phyloP scores from a whole-genome alignment of 2,113 vertebrate species.

The Mastomys natalensis region DNA sequence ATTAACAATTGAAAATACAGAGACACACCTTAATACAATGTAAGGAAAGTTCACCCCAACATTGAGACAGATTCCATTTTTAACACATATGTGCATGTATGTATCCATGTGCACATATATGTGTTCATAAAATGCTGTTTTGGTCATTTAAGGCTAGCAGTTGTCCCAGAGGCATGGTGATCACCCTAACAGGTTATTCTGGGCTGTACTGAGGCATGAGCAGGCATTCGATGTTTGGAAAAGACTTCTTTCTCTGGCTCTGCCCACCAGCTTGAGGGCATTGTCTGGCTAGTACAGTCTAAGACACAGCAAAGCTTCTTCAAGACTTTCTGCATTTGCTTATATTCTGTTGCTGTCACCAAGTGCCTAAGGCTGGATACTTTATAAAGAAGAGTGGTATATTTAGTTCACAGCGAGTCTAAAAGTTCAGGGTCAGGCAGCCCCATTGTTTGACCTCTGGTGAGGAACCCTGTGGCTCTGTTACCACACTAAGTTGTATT shows the following conservation, averaged over 20 bases:
- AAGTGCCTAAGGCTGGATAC: neutral
- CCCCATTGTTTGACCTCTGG: neutral
- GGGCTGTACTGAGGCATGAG: neutral
- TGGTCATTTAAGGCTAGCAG: rapidly evolving
- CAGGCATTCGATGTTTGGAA: neutral
- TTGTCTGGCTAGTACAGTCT: neutral
- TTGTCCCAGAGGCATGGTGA: no score
- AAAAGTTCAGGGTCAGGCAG: neutral
- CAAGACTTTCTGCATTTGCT: neutral
- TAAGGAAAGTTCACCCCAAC: no score
- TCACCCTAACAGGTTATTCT: neutral
- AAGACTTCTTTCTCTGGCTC: neutral
- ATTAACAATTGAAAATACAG: no score
- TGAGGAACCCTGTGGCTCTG: neutral
- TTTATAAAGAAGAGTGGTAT: conserved; percentile 6
- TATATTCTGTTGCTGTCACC: neutral
- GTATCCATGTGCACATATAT: neutral
- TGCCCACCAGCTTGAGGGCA: neutral
- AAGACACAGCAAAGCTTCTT: neutral
- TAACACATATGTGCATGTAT: neutral
- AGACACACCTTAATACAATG: no score
- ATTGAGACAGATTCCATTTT: neutral
- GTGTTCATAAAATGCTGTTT: neutral
- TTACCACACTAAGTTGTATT: neutral
- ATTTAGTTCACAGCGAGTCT: neutral